These are phyloP conservation scores for Seriola dumerili DNA, from an alignment of 2,113 vertebrate species.

Conservation along the genomic window DNA sequence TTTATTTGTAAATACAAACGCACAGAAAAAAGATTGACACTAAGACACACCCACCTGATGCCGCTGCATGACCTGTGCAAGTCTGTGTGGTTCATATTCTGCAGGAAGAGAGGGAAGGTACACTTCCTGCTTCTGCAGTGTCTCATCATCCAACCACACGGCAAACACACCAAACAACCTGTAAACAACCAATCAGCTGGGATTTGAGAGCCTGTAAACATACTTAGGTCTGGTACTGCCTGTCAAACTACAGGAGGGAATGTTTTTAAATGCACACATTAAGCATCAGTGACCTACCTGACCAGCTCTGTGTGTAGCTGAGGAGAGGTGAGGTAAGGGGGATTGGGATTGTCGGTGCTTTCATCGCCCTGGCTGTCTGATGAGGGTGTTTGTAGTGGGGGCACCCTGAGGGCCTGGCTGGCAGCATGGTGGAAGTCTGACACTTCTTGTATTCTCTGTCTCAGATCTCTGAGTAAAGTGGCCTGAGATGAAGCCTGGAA, in stretches of 20 bases:
- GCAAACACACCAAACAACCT: conserved; percentile 95
- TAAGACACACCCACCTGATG: conserved; percentile 81
- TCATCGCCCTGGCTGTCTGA: conserved; percentile 81
- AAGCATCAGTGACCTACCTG: conserved; percentile 84
- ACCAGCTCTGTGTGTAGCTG: conserved; percentile 94
- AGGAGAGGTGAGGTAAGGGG: conserved; percentile 88
- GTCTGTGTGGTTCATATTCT: conserved; percentile 91
- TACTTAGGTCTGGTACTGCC: neutral
- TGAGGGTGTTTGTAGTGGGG: conserved; percentile 77
- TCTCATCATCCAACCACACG: conserved; percentile 96
- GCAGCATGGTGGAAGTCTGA: conserved; percentile 96
- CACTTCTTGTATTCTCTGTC: conserved; percentile 89
- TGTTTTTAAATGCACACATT: neutral
- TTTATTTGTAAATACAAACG: neutral
- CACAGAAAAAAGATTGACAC: neutral
- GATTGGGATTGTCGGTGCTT: conserved; percentile 58
- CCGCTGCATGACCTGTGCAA: conserved; percentile 95
- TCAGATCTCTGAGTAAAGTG: conserved; percentile 89
- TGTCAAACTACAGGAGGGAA: neutral
- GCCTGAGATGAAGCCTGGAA: conserved; percentile 89
- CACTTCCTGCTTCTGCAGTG: conserved; percentile 92
- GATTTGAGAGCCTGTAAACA: neutral
- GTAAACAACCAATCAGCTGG: conserved; percentile 13
- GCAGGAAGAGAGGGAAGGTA: conserved; percentile 95
- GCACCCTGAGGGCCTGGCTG: conserved; percentile 91